Conservation (phyloP, 2,888 invertebrate species). For the Chymomyza fuscimana region DNA sequence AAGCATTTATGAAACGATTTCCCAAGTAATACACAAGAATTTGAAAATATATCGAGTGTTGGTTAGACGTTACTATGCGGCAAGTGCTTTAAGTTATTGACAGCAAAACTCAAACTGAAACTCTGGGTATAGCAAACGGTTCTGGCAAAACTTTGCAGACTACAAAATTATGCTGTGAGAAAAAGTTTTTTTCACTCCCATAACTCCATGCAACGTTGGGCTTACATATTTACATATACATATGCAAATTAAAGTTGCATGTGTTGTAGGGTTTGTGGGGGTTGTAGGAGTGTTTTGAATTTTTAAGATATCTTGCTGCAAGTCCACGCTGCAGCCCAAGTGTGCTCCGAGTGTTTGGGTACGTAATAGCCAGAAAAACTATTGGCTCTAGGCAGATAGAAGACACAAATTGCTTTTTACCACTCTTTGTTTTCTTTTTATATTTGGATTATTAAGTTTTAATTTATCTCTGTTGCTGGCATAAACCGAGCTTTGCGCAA, state of each 20-base stretch:
- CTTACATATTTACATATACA: constrained; percentile 26
- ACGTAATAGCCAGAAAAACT: constrained; percentile 25
- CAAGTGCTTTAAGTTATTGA: constrained; percentile 56
- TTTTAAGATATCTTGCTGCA: constrained; percentile 18
- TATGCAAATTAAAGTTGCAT: constrained; percentile 57
- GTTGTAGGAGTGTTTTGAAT: neutral
- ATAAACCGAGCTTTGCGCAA: neutral
- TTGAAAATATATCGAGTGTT: neutral
- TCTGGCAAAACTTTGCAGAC: constrained; percentile 56
- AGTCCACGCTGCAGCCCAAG: constrained; percentile 14
- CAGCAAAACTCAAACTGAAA: constrained; percentile 57
- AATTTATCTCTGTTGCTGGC: constrained; percentile 29
- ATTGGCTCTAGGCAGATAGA: constrained; percentile 12
- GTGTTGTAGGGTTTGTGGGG: neutral
- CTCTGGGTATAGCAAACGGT: constrained; percentile 24
- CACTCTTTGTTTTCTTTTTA: constrained; percentile 14
- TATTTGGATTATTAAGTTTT: constrained; percentile 49
- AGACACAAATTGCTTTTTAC: constrained; percentile 13
- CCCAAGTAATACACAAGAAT: neutral
- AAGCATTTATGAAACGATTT: constrained; percentile 60
- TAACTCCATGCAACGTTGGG: neutral
- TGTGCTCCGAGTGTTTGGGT: constrained; percentile 29
- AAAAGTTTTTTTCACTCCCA: constrained; percentile 44
- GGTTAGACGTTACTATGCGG: neutral
- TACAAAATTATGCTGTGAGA: constrained; percentile 55